A percentile compares a stretch with the other conserved stretches of the same genome.
Conservation (phyloP, 2,113 vertebrate genomes). For the Bubo scandiacus region DNA sequence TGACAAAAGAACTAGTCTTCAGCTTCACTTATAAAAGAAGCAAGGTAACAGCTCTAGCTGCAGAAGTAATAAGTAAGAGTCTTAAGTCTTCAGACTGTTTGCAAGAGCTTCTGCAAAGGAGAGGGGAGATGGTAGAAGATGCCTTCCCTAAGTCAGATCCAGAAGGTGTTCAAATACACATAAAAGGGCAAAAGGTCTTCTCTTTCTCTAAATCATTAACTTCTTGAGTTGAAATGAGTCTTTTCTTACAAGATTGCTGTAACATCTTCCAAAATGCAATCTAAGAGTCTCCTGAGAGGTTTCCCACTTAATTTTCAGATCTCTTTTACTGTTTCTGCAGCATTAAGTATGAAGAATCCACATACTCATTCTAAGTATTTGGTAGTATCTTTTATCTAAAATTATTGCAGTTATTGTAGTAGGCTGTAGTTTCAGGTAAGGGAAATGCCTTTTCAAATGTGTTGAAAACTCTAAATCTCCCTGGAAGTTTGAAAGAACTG, state of each 20-base stretch:
- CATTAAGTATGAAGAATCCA: background rate
- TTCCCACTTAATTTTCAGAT: background rate
- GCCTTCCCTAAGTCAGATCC: background rate
- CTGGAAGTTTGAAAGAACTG: background rate
- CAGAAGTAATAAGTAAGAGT: background rate
- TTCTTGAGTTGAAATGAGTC: background rate
- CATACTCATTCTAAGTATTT: background rate
- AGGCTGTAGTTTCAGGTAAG: background rate
- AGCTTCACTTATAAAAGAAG: background rate
- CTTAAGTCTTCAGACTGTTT: background rate
- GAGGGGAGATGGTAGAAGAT: background rate
- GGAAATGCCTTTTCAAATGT: background rate
- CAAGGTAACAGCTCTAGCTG: background rate
- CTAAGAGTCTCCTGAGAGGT: background rate
- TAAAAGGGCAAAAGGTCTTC: background rate
- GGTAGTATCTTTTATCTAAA: background rate
- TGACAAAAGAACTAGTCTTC: background rate
- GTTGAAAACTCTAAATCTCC: background rate
- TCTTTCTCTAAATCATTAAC: background rate
- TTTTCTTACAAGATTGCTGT: background rate
- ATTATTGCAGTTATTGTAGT: background rate
- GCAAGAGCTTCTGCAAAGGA: background rate
- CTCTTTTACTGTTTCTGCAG: background rate
- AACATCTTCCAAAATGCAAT: background rate
- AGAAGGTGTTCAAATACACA: background rate